Evolutionary conservation across 2,797 vertebrate species (phyloP), one percentile per base, ranked within the genome.

Genomic region (Acanthurus tractus): DNA sequence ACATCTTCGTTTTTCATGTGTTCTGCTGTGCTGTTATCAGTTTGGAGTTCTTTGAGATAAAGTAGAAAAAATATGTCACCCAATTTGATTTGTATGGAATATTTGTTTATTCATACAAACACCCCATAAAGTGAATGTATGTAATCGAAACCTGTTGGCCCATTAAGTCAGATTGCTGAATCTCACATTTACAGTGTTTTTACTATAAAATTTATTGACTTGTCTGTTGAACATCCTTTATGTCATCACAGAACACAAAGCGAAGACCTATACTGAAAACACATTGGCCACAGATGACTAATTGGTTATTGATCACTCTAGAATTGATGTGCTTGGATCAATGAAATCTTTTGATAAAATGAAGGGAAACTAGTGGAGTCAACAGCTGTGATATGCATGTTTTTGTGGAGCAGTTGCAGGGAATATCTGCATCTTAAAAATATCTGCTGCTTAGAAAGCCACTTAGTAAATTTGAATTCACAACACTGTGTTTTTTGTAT

Each of bases 271-370:
- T 55, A 53, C 11, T 64, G 14, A 54, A 76, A 79, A 74, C 2
- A 1, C 14, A 63, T 38, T 20, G 23, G 2, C 50, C 18, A 42
- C 54, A 70, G 14, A 83, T 76, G 48, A 59, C 4, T 74, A 63
- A 86, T 59, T 79, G 57, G 17, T 70, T 86, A 88, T 84, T 81
- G 83, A 86, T 86, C 52, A 62, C 40, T 15, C 34, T 50, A 8
- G 8, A 56, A 86, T 74, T 59, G 79, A 90, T 82, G 34, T 63
- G 44, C 6, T 29, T 1, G 13, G 20, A 83, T 90, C 63, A 86
- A 83, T 91, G 7, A 42, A 52, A 61, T 67, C 9, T 7, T 54
- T 34, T 76, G 57, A 71, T 69, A 38, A 78, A 52, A 76, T 61
- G 42, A 53, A 57, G 52, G 44, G 67, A 53, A 11, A 59, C 18